Evolutionary conservation across 2,797 vertebrate species (phyloP).

Genomic region (Uromys caudimaculatus): DNA sequence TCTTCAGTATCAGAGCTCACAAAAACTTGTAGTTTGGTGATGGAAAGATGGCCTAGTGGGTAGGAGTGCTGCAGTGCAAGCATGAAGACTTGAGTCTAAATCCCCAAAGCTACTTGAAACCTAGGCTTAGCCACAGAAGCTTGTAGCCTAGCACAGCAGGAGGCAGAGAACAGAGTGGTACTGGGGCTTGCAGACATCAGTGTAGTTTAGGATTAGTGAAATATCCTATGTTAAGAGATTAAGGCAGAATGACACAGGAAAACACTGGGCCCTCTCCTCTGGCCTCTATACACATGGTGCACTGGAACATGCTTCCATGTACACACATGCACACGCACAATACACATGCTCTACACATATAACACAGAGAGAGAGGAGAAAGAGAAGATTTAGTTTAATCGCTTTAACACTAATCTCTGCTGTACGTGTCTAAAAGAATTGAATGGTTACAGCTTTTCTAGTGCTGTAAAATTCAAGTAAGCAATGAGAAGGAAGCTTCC

Average conservation of each 20-base stretch:
- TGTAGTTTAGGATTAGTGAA: not conserved
- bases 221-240: no score
- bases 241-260: no score
- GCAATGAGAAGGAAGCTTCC: not conserved
- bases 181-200: no score
- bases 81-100: not conserved
- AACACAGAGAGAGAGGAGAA: not conserved
- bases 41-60: no score
- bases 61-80: not conserved
- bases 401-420: not conserved
- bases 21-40: no score
- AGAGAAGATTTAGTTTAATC: not conserved
- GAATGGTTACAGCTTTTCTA: not conserved
- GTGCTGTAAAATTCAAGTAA: not conserved
- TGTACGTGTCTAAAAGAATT: not conserved
- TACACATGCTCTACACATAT: not conserved
- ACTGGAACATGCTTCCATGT: not conserved
- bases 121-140: no score
- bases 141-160: not conserved
- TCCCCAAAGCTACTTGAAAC: not conserved
- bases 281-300: not conserved
- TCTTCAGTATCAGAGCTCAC: not conserved
- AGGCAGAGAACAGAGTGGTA: not conserved
- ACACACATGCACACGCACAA: no score
- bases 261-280: not conserved